Conservation (phyloP, 2,113 vertebrate genomes). For the Eira barbara region DNA sequence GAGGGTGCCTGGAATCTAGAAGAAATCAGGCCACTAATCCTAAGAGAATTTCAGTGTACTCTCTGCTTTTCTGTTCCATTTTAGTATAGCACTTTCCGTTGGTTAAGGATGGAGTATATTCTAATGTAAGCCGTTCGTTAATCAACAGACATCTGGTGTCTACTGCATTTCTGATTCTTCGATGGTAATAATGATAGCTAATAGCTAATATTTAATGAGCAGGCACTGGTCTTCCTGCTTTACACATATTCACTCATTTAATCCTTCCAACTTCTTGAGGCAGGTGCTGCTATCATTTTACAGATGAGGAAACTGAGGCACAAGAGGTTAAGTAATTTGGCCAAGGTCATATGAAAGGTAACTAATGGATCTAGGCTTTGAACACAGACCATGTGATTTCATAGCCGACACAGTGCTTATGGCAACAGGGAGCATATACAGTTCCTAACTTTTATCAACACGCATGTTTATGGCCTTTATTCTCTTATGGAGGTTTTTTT, state of each 20-base stretch:
- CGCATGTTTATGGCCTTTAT: neutral
- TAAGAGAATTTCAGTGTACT: neutral
- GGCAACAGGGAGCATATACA: neutral
- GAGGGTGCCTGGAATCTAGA: neutral
- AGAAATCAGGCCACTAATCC: neutral
- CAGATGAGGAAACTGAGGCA: neutral
- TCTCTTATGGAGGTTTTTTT: neutral
- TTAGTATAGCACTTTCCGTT: slow-evolving; percentile 26
- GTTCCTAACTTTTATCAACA: neutral
- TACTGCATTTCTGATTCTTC: neutral
- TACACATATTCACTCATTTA: neutral
- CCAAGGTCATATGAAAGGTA: neutral
- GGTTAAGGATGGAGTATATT: slow-evolving; percentile 22
- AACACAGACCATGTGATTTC: slow-evolving; percentile 7
- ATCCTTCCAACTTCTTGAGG: slow-evolving; percentile 4
- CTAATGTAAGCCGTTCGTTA: slow-evolving; percentile 18
- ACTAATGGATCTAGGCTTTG: neutral
- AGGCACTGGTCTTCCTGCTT: neutral
- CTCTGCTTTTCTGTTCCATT: neutral
- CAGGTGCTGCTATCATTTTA: neutral
- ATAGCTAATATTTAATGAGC: neutral
- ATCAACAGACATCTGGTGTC: neutral
- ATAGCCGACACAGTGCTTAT: neutral
- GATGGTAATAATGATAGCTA: neutral
- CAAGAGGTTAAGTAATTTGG: neutral